These are phyloP conservation scores for Bacillus rossius DNA, from an alignment of 1,140 invertebrate genomes.

Conservation along the genomic window DNA sequence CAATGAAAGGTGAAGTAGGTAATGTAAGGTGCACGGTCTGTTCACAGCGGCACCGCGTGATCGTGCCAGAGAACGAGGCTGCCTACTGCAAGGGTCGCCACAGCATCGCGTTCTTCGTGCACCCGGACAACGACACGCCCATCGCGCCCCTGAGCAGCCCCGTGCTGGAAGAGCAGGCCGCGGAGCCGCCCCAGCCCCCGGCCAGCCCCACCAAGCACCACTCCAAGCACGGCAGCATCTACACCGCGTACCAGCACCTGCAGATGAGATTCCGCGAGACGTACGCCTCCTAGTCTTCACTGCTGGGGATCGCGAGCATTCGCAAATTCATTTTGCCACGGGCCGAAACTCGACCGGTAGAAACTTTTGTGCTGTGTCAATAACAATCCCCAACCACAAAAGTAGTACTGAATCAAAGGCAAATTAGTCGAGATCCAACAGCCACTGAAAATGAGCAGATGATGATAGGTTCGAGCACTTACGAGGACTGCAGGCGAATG, in stretches of 20 bases:
- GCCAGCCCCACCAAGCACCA: conserved; percentile 33
- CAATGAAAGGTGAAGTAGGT: too few relatives aligned
- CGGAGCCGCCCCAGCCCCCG: conserved; percentile 36
- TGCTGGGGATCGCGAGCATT: too few relatives aligned
- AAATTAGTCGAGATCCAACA: too few relatives aligned
- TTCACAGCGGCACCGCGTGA: conserved; percentile 62
- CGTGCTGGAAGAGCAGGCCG: conserved; percentile 38
- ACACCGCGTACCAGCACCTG: conserved; percentile 59
- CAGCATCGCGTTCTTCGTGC: conserved; percentile 70
- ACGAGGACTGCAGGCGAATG: too few relatives aligned
- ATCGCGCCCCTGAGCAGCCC: conserved; percentile 49
- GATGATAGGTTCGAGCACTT: too few relatives aligned
- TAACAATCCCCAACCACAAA: too few relatives aligned
- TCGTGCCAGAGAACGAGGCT: conserved; percentile 57
- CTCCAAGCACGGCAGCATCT: conserved; percentile 43
- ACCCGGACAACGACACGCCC: conserved; percentile 56
- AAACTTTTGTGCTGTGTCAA: too few relatives aligned
- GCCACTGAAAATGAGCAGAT: too few relatives aligned
- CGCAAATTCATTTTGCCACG: too few relatives aligned
- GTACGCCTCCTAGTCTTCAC: conserved; percentile 55
- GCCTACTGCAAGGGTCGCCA: conserved; percentile 55
- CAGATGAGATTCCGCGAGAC: conserved; percentile 62
- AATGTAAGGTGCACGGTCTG: neutral
- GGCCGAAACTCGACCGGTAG: too few relatives aligned
- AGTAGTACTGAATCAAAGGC: too few relatives aligned